Evolutionary conservation across 2,888 invertebrate genomes (phyloP), one percentile per base, ranked within the genome.

Genomic region (Lutraria lutraria): DNA sequence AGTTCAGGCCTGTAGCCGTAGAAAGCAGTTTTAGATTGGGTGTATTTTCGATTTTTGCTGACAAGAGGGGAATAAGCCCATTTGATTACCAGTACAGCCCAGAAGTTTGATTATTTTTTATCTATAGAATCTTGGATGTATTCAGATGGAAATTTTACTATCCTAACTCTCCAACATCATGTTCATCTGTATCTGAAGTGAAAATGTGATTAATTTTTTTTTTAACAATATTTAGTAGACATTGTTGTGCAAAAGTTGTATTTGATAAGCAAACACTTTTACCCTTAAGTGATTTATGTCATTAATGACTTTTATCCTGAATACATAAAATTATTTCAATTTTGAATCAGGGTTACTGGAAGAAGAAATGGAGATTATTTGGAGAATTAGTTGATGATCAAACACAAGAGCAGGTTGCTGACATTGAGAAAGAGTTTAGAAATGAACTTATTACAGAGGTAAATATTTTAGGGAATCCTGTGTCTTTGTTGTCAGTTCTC

Each of bases 401-500:
- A 52, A 60, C 90, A 15, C 92, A 89, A 81, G 86, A 89, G 12
- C 83, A 94, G 80, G 88, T 96, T 21, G 72, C 89, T 15, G 88
- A 90, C 3, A 87, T 94, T 16, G 94, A 95, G 19, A 82, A 86
- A 25, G 95, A 95, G 31, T 86, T 95, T 10, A 90, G 93, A 43
- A 94, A 95, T 54, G 93, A 94, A 25, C 87, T 92, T 52, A 92
- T 96, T 12, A 95, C 96, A n/a, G 95, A 95, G 94, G 96, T 95
- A 90, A 81, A 60, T 19, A 31, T 10, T 43, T 43, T 8, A 43
- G 4, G 43, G 8, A 43, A 43, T 43, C 43, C 8, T 4, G 8
- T 43, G 8, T 43, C 4, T 43, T 4, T 43, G 43, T 43, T 43
- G 43, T 43, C 43, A 43, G 43, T 43, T 43, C 4, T 43, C 43